Evolutionary conservation across 1,140 invertebrate genomes (phyloP).

Genomic region (Pseudomyrmex flavicornis): DNA sequence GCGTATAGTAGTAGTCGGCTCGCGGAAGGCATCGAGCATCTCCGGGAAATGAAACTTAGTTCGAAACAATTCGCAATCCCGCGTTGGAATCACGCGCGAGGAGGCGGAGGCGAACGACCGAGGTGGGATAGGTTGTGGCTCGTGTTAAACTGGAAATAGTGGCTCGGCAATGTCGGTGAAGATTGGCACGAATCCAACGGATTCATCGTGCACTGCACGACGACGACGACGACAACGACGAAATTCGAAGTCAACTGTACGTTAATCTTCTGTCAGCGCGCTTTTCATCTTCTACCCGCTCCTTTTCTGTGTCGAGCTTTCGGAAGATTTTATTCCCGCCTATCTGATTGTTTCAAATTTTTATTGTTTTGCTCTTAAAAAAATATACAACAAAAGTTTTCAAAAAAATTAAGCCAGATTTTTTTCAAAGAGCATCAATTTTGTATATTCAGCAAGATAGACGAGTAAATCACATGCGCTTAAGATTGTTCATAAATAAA

Average conservation of each 20-base stretch:
- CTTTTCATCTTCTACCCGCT: slow-evolving; percentile 46
- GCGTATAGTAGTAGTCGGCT: background rate
- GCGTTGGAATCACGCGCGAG: slow-evolving; percentile 43
- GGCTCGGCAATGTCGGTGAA: slow-evolving; percentile 41
- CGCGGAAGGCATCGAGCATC: slow-evolving; percentile 27
- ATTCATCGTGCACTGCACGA: slow-evolving; percentile 37
- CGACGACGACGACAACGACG: slow-evolving; percentile 12
- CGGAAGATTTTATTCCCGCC: background rate
- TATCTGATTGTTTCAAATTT: background rate
- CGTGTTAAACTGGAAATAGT: slow-evolving; percentile 59
- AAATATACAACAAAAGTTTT: no score
- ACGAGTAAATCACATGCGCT: slow-evolving; percentile 8
- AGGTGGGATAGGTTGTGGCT: slow-evolving; percentile 13
- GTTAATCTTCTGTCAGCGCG: slow-evolving; percentile 52
- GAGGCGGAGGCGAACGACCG: background rate
- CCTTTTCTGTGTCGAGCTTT: background rate
- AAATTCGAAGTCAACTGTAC: slow-evolving; percentile 54
- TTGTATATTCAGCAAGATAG: background rate
- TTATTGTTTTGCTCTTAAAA: slow-evolving; percentile 3
- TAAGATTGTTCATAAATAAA: slow-evolving; percentile 12
- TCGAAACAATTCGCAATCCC: slow-evolving; percentile 47
- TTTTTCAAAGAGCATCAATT: background rate
- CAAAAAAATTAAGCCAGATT: background rate
- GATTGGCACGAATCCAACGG: slow-evolving; percentile 58
- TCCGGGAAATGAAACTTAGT: slow-evolving; percentile 54